A percentile compares a stretch with the other conserved stretches of the same genome.
Conservation (phyloP, 2,113 vertebrate species). For the Rana temporaria region DNA sequence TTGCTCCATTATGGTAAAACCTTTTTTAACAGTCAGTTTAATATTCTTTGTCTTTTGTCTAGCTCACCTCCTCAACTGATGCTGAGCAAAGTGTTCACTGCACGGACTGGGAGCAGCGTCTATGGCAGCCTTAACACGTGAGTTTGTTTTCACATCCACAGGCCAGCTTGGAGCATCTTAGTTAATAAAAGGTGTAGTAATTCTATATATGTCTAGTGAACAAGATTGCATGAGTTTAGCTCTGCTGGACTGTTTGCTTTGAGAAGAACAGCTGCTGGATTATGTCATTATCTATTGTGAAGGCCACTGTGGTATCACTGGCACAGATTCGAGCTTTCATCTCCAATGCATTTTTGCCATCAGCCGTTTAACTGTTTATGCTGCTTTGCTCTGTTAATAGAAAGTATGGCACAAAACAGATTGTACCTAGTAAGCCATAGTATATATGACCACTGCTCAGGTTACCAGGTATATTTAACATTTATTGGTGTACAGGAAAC, state of each 20-base stretch:
- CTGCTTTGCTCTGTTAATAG: too few relatives aligned
- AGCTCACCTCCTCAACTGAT: conserved; percentile 97
- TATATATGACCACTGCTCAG: too few relatives aligned
- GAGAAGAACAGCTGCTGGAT: conserved; percentile 23
- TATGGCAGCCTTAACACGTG: conserved; percentile 98
- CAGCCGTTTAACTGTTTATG: not conserved
- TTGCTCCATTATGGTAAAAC: too few relatives aligned
- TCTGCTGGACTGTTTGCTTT: not conserved
- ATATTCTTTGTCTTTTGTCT: conserved; percentile 46
- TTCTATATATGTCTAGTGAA: not conserved
- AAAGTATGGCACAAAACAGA: too few relatives aligned
- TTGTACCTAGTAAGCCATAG: too few relatives aligned
- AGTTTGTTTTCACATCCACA: conserved; percentile 64
- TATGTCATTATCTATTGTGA: conserved; percentile 43
- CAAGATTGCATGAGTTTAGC: conserved; percentile 19
- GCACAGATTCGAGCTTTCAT: conserved; percentile 11
- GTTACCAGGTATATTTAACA: too few relatives aligned
- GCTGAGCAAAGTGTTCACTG: conserved; percentile 99
- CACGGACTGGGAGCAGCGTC: conserved; percentile 92
- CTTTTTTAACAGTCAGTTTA: not conserved
- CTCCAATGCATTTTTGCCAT: not conserved
- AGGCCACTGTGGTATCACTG: conserved; percentile 14
- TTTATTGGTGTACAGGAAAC: too few relatives aligned
- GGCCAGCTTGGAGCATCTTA: not conserved
- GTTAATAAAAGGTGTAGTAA: not conserved